phyloP scores from a whole-genome alignment of 2,888 invertebrate species.

The Tachina grossa region DNA sequence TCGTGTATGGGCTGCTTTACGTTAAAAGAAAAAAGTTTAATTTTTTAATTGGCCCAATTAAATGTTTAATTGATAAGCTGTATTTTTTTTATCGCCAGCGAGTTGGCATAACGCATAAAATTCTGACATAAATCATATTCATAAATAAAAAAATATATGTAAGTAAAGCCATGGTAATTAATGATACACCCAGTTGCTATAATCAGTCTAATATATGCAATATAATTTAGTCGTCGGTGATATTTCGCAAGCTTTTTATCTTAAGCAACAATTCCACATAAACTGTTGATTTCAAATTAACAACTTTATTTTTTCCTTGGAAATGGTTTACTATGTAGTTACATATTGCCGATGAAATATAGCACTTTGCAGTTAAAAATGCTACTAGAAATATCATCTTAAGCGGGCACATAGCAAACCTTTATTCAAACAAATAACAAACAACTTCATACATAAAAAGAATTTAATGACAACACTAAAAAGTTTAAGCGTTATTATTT shows the following conservation, averaged over 20 bases:
- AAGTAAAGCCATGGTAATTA: no score
- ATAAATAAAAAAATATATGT: no score
- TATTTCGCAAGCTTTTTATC: neutral
- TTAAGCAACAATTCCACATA: neutral
- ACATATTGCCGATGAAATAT: slow-evolving; percentile 21
- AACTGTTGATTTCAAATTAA: neutral
- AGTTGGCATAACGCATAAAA: no score
- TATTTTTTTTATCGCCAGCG: no score
- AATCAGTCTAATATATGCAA: no score
- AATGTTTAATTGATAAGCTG: no score
- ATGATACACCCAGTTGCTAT: no score
- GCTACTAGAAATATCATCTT: slow-evolving; percentile 45
- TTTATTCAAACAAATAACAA: neutral
- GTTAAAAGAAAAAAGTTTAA: no score
- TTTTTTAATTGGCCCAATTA: no score
- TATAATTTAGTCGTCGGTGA: no score
- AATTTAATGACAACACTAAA: slow-evolving; percentile 83
- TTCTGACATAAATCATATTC: no score
- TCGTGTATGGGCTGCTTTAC: no score
- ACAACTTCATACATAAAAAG: slow-evolving; percentile 78
- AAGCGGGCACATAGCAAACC: slow-evolving; percentile 36
- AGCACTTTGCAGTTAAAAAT: slow-evolving; percentile 57
- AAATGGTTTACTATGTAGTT: slow-evolving; percentile 36
- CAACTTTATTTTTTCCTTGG: neutral
- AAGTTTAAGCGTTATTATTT: slow-evolving; percentile 83